These are phyloP conservation scores for Chloebia gouldiae DNA, from an alignment of 2,113 vertebrate species.

Conservation along the genomic window DNA sequence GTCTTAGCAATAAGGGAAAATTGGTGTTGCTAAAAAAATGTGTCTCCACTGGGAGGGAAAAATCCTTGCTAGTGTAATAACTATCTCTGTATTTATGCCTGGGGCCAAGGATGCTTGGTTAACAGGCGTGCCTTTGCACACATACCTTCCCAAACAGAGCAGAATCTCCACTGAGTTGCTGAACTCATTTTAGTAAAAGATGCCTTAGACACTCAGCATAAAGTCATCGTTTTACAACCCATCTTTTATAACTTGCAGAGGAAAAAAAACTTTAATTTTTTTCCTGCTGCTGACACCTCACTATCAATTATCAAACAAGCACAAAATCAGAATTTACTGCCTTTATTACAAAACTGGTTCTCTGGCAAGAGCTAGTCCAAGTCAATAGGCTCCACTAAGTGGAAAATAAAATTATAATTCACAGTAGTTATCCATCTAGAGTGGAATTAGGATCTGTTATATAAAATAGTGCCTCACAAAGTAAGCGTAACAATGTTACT, in stretches of 20 bases:
- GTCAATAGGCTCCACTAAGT: constrained; percentile 29
- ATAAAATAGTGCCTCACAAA: not conserved
- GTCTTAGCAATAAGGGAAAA: not conserved
- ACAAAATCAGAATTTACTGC: constrained; percentile 52
- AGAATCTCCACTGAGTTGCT: not conserved
- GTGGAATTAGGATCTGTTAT: not conserved
- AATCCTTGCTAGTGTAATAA: not conserved
- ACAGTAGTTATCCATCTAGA: constrained; percentile 19
- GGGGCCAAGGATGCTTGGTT: not conserved
- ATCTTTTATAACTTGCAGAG: not conserved
- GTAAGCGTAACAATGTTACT: not conserved
- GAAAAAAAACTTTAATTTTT: not conserved
- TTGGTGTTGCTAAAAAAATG: not conserved
- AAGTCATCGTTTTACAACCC: constrained; percentile 9
- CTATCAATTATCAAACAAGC: constrained; percentile 48
- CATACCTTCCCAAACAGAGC: not conserved
- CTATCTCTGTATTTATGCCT: not conserved
- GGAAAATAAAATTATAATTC: constrained; percentile 53
- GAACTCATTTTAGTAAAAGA: not conserved
- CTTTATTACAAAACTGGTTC: constrained; percentile 40
- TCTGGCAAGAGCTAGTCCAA: constrained; percentile 14
- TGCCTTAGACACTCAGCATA: constrained; percentile 9
- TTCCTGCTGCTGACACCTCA: constrained; percentile 15
- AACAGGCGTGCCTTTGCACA: not conserved
- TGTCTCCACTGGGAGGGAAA: not conserved